phyloP scores from a whole-genome alignment of 2,113 vertebrate species.

The Nycticryphes semicollaris region DNA sequence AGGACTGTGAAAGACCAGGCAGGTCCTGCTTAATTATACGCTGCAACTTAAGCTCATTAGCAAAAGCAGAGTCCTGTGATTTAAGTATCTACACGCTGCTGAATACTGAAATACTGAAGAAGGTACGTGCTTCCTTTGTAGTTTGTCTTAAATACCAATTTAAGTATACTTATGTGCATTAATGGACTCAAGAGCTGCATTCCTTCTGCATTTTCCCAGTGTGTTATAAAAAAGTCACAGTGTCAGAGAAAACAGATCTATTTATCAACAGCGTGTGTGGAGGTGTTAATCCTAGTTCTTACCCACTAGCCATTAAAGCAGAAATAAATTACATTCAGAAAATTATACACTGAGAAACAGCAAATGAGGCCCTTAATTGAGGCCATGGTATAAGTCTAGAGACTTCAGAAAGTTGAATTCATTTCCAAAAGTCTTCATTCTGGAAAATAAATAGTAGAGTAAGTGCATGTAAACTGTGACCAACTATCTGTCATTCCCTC shows the following conservation, averaged over 20 bases:
- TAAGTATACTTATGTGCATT: background rate
- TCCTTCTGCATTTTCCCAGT: background rate
- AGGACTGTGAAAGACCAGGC: conserved; percentile 93
- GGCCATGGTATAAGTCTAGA: background rate
- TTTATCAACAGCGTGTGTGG: background rate
- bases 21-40: conserved; percentile 85
- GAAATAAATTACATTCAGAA: conserved; percentile 16
- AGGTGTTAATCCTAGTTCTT: background rate
- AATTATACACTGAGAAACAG: background rate
- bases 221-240: background rate
- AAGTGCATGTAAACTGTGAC: background rate
- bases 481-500: background rate
- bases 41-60: conserved; percentile 85
- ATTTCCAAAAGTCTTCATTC: background rate
- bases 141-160: background rate
- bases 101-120: conserved; percentile 95
- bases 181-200: background rate
- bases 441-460: background rate
- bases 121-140: conserved; percentile 71
- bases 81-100: conserved; percentile 89
- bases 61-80: conserved; percentile 87
- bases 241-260: background rate
- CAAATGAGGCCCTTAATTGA: background rate
- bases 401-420: background rate
- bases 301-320: background rate